Evolutionary conservation across 2,113 vertebrate species (phyloP), one percentile per base, ranked within the genome.

Genomic region (Argyrosomus japonicus): DNA sequence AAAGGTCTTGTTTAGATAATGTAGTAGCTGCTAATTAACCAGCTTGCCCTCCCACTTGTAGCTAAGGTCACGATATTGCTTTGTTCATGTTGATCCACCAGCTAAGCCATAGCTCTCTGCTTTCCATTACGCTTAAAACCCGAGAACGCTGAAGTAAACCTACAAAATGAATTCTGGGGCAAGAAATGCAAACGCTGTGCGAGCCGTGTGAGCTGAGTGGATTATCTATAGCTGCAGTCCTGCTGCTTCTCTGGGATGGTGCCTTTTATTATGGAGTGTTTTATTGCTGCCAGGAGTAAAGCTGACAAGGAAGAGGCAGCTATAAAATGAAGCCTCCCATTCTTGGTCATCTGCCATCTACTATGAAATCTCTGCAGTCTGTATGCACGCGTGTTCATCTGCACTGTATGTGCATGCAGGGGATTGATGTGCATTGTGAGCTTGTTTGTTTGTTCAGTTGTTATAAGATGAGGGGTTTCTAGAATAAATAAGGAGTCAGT

Each of bases 251-350:
- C 81, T 85, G 86, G 93, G 88, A 89, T 91, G 86, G 84, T 61
- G 85, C 84, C 91, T 95, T 95, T 94, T 94, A 94, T 95, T 95
- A 93, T 94, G 92, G 91, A 93, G 93, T 94, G 93, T 94, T 95
- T 95, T 95, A 95, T 93, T 95, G 93, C 91, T 92, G 93, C 89
- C 81, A 86, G 88, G 88, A 93, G 92, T 91, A 83, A 91, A 90
- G 92, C 93, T 93, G 94, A 93, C 93, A 94, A 93, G 92, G 87
- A 92, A 90, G 91, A 91, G 89, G 92, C 92, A 88, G 93, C 92
- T 93, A 93, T 94, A 92, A 95, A 95, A 94, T 84, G 86, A 91
- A 91, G 87, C 83, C 81, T 88, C 89, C 86, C 85, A 77, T 90
- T 92, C 90, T 92, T 81, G 82, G 81, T 85, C 25, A 78, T 90